A percentile compares a stretch with the other conserved stretches of the same genome.
Evolutionary conservation across 2,888 invertebrate species (phyloP).

Genomic region (Arctia plantaginis): DNA sequence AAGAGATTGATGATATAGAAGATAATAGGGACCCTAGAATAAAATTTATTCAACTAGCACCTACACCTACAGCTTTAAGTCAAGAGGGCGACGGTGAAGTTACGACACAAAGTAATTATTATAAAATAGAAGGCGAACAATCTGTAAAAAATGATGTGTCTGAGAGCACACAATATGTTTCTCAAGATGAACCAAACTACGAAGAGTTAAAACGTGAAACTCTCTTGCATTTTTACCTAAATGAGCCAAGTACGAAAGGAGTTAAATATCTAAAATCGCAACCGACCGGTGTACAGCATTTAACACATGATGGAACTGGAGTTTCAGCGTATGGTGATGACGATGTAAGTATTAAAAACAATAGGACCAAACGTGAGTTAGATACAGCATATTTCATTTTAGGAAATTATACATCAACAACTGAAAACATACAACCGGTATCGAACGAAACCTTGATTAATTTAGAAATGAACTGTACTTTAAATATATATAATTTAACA

Average conservation of each 20-base stretch:
- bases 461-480: constrained; percentile 19
- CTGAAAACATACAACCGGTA: neutral
- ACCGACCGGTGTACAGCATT: constrained; percentile 72
- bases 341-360: constrained; percentile 74
- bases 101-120: constrained; percentile 39
- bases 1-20: constrained; percentile 48
- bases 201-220: constrained; percentile 63
- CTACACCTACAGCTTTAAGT: constrained; percentile 20
- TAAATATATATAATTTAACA: constrained; percentile 3
- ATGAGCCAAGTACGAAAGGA: constrained; percentile 55
- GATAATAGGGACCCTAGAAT: constrained; percentile 29
- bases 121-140: constrained; percentile 38
- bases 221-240: constrained; percentile 38
- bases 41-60: constrained; percentile 19
- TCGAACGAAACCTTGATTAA: constrained; percentile 22
- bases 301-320: constrained; percentile 74
- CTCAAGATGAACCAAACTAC: constrained; percentile 50
- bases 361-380: constrained; percentile 57
- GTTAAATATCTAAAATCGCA: constrained; percentile 71
- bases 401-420: constrained; percentile 45
- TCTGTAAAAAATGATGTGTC: constrained; percentile 23
- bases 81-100: constrained; percentile 23
- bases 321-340: constrained; percentile 76
- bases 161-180: constrained; percentile 25
- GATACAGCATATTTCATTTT: constrained; percentile 68